Percentiles rank a stretch among this genome's conserved stretches.
Conservation (phyloP, 2,888 invertebrate genomes). For the Cosmorhoe ocellata region DNA sequence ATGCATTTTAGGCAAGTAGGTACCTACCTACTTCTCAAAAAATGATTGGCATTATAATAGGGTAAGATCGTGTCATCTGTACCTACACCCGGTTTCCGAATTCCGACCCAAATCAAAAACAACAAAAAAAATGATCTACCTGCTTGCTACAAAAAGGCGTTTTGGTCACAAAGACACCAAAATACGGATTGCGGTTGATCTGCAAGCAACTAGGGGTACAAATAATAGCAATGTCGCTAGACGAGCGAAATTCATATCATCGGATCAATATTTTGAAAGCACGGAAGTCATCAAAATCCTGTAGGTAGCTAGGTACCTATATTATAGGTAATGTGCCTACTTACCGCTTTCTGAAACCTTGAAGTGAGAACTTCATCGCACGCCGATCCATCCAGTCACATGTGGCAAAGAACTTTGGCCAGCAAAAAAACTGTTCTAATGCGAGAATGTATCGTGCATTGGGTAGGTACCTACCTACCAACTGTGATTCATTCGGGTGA, state of each 20-base stretch:
- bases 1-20: too few species aligned
- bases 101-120: slow-evolving; percentile 63
- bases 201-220: slow-evolving; percentile 7
- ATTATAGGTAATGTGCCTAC: too few species aligned
- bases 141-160: slow-evolving; percentile 69
- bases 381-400: slow-evolving; percentile 25
- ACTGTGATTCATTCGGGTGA: slow-evolving; percentile 78
- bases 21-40: neutral
- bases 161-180: slow-evolving; percentile 63
- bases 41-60: too few species aligned
- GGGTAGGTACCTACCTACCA: slow-evolving; percentile 49
- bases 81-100: slow-evolving; percentile 36
- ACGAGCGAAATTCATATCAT: too few species aligned
- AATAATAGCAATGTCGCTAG: slow-evolving; percentile 58
- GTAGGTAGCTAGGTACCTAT: too few species aligned
- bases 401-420: slow-evolving; percentile 42
- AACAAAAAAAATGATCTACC: slow-evolving; percentile 70
- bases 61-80: neutral
- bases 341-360: slow-evolving; percentile 30
- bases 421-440: slow-evolving; percentile 51
- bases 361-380: slow-evolving; percentile 19
- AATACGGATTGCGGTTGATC: slow-evolving; percentile 57
- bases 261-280: slow-evolving; percentile 76
- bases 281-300: slow-evolving; percentile 64
- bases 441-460: slow-evolving; percentile 60